These are phyloP conservation scores for Poecilia gillii DNA, from an alignment of 2,797 vertebrate genomes.

Conservation along the genomic window DNA sequence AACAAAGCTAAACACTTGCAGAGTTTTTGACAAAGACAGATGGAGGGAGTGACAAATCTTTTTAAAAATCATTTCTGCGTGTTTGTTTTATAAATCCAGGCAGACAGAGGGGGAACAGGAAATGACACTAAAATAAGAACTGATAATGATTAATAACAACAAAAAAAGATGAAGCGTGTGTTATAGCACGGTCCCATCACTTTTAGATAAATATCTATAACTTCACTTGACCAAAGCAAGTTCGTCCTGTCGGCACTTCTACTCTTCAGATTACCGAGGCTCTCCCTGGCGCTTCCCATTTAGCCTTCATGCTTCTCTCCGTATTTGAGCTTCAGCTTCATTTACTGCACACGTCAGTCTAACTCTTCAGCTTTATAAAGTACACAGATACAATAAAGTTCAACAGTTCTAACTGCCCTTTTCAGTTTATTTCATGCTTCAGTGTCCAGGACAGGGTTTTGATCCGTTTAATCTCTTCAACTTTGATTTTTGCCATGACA, in stretches of 20 bases:
- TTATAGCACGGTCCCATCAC: not conserved
- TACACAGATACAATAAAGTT: not conserved
- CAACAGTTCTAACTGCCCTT: not conserved
- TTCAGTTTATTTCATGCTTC: not conserved
- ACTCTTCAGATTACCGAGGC: not conserved
- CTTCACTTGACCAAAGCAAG: constrained; percentile 1
- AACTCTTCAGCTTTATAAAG: not conserved
- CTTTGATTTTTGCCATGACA: not conserved
- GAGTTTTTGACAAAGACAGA: constrained; percentile 23
- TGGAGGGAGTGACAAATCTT: constrained; percentile 25
- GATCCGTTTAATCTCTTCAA: not conserved
- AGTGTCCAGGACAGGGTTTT: not conserved
- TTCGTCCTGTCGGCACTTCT: not conserved
- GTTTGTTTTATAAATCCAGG: constrained; percentile 2
- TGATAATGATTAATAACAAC: constrained; percentile 10
- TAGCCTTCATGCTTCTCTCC: not conserved
- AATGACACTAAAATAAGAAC: constrained; percentile 13
- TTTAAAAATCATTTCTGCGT: constrained; percentile 32
- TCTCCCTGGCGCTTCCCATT: not conserved
- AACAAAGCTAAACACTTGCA: constrained; percentile 28
- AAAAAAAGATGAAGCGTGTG: not conserved
- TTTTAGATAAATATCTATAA: not conserved
- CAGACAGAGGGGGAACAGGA: constrained; percentile 3
- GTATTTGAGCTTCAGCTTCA: not conserved
- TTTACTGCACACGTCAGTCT: not conserved